Conservation (phyloP, 2,113 vertebrate species). For the Cyanistes caeruleus region DNA sequence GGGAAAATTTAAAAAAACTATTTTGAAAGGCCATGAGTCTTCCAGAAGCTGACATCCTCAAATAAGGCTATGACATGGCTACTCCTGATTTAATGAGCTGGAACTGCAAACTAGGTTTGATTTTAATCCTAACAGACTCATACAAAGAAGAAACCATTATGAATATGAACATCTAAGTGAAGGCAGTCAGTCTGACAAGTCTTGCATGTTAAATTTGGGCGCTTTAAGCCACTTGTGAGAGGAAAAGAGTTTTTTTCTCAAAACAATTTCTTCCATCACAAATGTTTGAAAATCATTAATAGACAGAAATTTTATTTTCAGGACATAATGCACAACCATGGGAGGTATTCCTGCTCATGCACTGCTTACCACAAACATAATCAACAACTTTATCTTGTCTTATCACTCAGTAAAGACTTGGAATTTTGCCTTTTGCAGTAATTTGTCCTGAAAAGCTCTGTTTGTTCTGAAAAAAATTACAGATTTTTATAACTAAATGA, state of each 20-base stretch:
- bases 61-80: not conserved
- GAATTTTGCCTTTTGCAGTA: not conserved
- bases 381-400: not conserved
- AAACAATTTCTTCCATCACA: not conserved
- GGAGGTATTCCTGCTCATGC: not conserved
- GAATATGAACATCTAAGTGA: not conserved
- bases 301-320: not conserved
- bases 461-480: not conserved
- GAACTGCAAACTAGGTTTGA: not conserved
- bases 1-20: not conserved
- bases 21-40: not conserved
- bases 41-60: not conserved
- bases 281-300: not conserved
- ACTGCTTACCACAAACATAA: not conserved
- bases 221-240: not conserved
- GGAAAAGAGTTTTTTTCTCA: not conserved
- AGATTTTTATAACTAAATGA: not conserved
- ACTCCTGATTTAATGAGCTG: not conserved
- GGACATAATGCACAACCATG: not conserved
- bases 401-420: not conserved
- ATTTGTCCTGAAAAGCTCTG: not conserved
- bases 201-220: not conserved
- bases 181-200: not conserved
- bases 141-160: not conserved
- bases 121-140: not conserved